phyloP scores from a whole-genome alignment of 2,888 invertebrate genomes.

The Hypena proboscidalis region DNA sequence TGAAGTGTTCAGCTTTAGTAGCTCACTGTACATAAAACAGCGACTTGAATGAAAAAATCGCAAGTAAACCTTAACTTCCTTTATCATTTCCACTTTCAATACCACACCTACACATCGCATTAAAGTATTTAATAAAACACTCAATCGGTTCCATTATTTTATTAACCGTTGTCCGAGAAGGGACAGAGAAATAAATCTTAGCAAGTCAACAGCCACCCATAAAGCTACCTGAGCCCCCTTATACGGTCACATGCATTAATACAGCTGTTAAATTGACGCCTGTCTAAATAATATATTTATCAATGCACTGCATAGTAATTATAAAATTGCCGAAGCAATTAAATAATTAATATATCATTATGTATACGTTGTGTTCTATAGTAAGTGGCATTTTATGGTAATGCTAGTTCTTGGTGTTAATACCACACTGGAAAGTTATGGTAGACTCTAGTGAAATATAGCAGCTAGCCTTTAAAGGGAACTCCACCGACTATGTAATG shows the following conservation, averaged over 20 bases:
- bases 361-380: too few relatives aligned
- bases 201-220: slow-evolving; percentile 28
- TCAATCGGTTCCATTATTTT: slow-evolving; percentile 34
- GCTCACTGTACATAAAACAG: too few relatives aligned
- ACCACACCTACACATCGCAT: too few relatives aligned
- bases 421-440: too few relatives aligned
- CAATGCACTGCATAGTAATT: not conserved
- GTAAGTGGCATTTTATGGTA: not conserved
- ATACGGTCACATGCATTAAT: slow-evolving; percentile 24
- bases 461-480: slow-evolving; percentile 20
- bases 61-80: too few relatives aligned
- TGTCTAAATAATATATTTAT: slow-evolving; percentile 29
- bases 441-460: not conserved
- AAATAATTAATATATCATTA: too few relatives aligned
- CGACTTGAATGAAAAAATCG: too few relatives aligned
- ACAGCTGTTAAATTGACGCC: slow-evolving; percentile 32
- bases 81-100: too few relatives aligned
- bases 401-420: not conserved
- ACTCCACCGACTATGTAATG: slow-evolving; percentile 18
- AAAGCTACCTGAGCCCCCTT: slow-evolving; percentile 36
- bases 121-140: slow-evolving; percentile 16
- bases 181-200: slow-evolving; percentile 42
- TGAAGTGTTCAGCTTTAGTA: too few relatives aligned
- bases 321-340: not conserved
- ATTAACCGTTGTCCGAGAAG: slow-evolving; percentile 31